These are phyloP conservation scores for Ambastaia sidthimunki DNA, from an alignment of 2,797 vertebrate species.

Conservation along the genomic window DNA sequence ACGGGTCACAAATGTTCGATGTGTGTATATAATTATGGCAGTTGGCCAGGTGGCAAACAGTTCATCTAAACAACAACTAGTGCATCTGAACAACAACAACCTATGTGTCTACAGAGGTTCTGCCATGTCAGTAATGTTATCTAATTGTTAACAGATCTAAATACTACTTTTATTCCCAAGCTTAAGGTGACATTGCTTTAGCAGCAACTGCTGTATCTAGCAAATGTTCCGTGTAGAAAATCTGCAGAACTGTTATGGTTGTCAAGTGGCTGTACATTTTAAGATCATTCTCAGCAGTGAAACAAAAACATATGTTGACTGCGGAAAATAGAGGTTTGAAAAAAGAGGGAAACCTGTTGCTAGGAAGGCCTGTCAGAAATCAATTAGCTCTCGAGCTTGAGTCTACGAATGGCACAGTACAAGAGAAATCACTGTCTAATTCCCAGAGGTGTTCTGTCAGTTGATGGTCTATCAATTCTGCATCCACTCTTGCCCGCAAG, in stretches of 20 bases:
- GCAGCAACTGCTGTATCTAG: not conserved
- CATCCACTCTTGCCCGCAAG: conserved; percentile 37
- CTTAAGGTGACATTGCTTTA: not conserved
- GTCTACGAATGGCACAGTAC: conserved; percentile 15
- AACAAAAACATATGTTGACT: not conserved
- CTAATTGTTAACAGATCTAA: conserved; percentile 15
- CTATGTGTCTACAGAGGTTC: not conserved
- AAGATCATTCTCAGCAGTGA: not conserved
- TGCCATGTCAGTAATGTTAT: conserved; percentile 14
- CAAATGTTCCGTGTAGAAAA: not conserved
- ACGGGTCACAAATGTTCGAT: conserved; percentile 26
- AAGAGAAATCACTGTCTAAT: conserved; percentile 46
- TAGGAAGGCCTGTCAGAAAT: conserved; percentile 39
- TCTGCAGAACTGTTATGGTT: not conserved
- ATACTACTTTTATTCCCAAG: not conserved
- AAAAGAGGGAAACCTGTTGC: conserved; percentile 35
- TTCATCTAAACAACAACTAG: conserved; percentile 25
- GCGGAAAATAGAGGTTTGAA: not conserved
- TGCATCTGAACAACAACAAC: conserved; percentile 19
- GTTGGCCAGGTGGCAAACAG: conserved; percentile 36
- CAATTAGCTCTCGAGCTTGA: conserved; percentile 43
- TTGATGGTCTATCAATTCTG: conserved; percentile 44
- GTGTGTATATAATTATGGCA: conserved; percentile 32
- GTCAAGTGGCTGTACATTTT: not conserved
- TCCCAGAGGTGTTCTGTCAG: conserved; percentile 44